Conservation (phyloP, 2,797 vertebrate species). For the Alcedo quadribrachys region DNA sequence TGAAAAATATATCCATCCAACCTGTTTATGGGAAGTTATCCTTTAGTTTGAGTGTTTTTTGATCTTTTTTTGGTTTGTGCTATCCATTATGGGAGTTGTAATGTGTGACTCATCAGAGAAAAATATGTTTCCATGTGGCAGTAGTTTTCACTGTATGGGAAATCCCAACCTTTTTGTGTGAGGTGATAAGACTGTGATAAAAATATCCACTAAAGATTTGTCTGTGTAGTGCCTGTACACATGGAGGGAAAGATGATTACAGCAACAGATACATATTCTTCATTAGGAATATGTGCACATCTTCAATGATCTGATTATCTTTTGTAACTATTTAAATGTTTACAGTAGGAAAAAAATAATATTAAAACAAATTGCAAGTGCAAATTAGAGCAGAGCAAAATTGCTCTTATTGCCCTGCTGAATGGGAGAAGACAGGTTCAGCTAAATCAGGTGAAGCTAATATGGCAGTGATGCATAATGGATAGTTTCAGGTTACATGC, state of each 20-base stretch:
- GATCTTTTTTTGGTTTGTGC: slow-evolving; percentile 73
- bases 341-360: not conserved
- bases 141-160: slow-evolving; percentile 38
- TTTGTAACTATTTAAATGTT: not conserved
- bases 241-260: slow-evolving; percentile 8
- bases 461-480: not conserved
- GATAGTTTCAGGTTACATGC: not conserved
- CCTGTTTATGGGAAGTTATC: slow-evolving; percentile 39
- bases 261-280: not conserved
- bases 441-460: not conserved
- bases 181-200: slow-evolving; percentile 28
- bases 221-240: slow-evolving; percentile 10
- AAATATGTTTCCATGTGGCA: not conserved
- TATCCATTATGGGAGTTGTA: slow-evolving; percentile 77
- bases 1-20: slow-evolving; percentile 26
- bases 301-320: not conserved
- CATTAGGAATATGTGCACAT: not conserved
- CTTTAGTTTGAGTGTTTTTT: not conserved
- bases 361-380: not conserved
- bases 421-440: not conserved
- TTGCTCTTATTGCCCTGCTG: not conserved
- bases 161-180: slow-evolving; percentile 34
- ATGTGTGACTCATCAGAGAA: slow-evolving; percentile 45
- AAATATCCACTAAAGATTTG: slow-evolving; percentile 57
- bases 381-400: not conserved